phyloP scores from a whole-genome alignment of 2,113 vertebrate genomes.

The Cichladusa arquata region DNA sequence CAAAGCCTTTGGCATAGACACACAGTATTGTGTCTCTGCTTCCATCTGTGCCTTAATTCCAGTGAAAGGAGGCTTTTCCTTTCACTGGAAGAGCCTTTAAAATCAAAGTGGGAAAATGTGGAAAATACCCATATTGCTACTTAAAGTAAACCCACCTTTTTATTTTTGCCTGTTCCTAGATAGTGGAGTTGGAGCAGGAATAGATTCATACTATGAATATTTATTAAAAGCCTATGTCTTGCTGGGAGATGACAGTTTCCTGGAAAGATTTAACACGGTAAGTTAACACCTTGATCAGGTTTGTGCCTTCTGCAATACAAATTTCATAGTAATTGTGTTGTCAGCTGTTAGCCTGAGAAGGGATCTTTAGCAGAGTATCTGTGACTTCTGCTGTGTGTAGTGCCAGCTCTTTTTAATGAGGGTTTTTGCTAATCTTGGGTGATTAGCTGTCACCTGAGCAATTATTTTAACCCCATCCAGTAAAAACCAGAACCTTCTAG shows the following conservation, averaged over 20 bases:
- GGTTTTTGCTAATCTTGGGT: not conserved
- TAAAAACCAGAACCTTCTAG: not conserved
- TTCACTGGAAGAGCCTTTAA: not conserved
- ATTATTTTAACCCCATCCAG: not conserved
- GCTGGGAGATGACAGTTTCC: conserved; percentile 92
- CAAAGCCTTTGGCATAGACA: not conserved
- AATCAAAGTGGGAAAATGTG: not conserved
- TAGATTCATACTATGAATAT: conserved; percentile 98
- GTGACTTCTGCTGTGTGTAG: not conserved
- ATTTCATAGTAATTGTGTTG: not conserved
- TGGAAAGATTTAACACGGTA: conserved; percentile 97
- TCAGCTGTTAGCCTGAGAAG: not conserved
- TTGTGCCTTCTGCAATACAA: not conserved
- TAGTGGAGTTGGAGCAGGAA: conserved; percentile 96
- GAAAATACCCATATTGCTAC: not conserved
- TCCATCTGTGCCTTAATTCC: not conserved
- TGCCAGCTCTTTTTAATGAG: not conserved
- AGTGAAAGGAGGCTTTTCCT: not conserved
- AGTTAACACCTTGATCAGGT: conserved; percentile 64
- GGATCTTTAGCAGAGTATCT: not conserved
- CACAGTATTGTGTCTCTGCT: not conserved
- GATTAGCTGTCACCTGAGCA: not conserved
- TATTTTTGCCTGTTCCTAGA: conserved; percentile 74
- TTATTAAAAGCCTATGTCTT: conserved; percentile 97
- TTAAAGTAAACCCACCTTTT: not conserved